Conservation (phyloP, 2,888 invertebrate species). For the Amblyteles armatorius region DNA sequence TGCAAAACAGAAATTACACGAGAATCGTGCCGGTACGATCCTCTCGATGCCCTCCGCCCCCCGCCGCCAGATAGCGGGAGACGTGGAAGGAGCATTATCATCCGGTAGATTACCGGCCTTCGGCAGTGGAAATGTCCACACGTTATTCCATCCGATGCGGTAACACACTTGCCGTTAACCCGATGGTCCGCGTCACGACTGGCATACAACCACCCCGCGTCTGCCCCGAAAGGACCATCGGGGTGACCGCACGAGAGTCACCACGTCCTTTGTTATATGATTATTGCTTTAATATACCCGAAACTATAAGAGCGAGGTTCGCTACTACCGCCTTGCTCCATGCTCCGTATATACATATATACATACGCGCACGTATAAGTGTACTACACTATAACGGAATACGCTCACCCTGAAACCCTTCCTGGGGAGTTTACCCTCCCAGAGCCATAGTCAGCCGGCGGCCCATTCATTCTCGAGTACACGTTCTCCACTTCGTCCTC, state of each 20-base stretch:
- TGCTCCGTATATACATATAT: slow-evolving; percentile 18
- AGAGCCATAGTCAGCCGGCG: slow-evolving; percentile 67
- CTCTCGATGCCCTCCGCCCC: not conserved
- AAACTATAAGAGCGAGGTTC: slow-evolving; percentile 61
- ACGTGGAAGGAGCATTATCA: not conserved
- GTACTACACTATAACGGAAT: slow-evolving; percentile 32
- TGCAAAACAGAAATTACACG: slow-evolving; percentile 6
- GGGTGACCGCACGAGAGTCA: slow-evolving; percentile 73
- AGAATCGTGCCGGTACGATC: not conserved
- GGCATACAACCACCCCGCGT: slow-evolving; percentile 53
- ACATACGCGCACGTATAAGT: slow-evolving; percentile 5
- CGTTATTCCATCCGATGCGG: slow-evolving; percentile 33
- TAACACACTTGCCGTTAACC: slow-evolving; percentile 45
- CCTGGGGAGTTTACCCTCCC: slow-evolving; percentile 63
- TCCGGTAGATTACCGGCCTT: slow-evolving; percentile 2
- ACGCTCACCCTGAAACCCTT: slow-evolving; percentile 55
- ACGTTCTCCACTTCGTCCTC: slow-evolving; percentile 68
- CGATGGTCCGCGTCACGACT: slow-evolving; percentile 29
- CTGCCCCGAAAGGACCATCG: slow-evolving; percentile 80
- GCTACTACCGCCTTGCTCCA: slow-evolving; percentile 53
- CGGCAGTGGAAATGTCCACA: not conserved
- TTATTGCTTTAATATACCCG: slow-evolving; percentile 81
- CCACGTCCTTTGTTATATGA: slow-evolving; percentile 81
- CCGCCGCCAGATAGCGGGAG: not conserved
- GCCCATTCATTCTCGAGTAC: slow-evolving; percentile 71